These are phyloP conservation scores for sheep (Ovis aries) DNA, from an alignment of 2,113 vertebrate genomes.

Conservation along the genomic window ARS-UI_Ramb_v3.0 NC_056055.1:139103001-139103500, in stretches of 20 bases:
- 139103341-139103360: too few species aligned
- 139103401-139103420: too few species aligned
- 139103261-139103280: neutral
- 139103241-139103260: neutral
- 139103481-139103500: too few species aligned
- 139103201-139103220: neutral
- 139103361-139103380: accelerated
- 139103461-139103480: too few species aligned
- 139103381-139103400: too few species aligned
- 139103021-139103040: neutral
- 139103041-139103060: neutral
- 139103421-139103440: too few species aligned
- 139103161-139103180: neutral
- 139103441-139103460: too few species aligned
- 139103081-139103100: neutral
- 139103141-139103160: neutral
- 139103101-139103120: accelerated
- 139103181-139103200: neutral
- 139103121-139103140: neutral
- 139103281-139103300: too few species aligned
- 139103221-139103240: neutral
- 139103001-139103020: neutral
- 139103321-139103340: too few species aligned
- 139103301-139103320: too few species aligned
- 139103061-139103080: neutral